Percentiles rank a stretch among this genome's conserved stretches.
phyloP scores from a whole-genome alignment of 2,113 vertebrate species.

The Engraulis encrasicolus region DNA sequence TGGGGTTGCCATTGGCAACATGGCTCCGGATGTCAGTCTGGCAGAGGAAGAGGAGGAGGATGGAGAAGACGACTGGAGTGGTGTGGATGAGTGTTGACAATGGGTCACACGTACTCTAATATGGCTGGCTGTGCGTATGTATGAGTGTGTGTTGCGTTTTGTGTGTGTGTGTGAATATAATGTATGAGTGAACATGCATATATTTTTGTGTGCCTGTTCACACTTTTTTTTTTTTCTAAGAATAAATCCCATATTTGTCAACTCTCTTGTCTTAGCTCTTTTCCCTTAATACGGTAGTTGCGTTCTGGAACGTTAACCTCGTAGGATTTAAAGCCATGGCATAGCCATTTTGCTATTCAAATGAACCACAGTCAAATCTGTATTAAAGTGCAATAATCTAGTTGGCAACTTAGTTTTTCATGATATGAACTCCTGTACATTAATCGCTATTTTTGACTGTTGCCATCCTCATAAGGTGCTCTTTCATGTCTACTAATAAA shows the following conservation, averaged over 20 bases:
- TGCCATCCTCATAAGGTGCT: too few relatives aligned
- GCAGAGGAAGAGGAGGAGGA: background rate
- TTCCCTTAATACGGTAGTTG: background rate
- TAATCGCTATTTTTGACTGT: too few relatives aligned
- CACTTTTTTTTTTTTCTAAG: slow-evolving; percentile 14
- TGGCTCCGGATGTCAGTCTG: too few relatives aligned
- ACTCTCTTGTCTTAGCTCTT: background rate
- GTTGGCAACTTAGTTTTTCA: too few relatives aligned
- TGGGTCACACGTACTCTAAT: background rate
- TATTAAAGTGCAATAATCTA: too few relatives aligned
- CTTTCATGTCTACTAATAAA: too few relatives aligned
- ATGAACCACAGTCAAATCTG: too few relatives aligned
- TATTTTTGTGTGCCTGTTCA: background rate
- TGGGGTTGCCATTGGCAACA: background rate
- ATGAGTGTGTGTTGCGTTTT: slow-evolving; percentile 1
- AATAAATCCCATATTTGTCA: background rate
- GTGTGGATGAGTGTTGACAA: background rate
- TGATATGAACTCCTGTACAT: too few relatives aligned
- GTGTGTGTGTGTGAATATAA: background rate
- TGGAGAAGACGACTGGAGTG: background rate
- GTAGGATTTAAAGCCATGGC: background rate
- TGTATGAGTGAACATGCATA: background rate
- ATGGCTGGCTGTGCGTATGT: background rate
- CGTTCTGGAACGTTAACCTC: background rate
- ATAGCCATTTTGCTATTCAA: too few relatives aligned